These are phyloP conservation scores for Cheilosia vernalis DNA, from an alignment of 2,888 invertebrate genomes.

Conservation along the genomic window DNA sequence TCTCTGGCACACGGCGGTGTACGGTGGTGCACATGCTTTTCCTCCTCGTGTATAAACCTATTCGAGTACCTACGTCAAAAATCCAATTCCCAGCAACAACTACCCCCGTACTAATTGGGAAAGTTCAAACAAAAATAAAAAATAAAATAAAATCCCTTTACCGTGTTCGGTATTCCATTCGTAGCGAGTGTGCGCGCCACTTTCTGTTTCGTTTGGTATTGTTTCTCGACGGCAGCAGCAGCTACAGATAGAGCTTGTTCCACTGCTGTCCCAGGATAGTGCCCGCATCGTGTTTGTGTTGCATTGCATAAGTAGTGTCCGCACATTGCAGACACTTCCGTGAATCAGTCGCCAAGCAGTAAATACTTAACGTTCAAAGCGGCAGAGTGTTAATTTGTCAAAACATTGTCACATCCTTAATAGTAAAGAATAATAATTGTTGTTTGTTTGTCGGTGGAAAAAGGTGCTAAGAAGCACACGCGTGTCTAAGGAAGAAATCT, in stretches of 20 bases:
- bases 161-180: conserved; percentile 48
- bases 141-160: conserved; percentile 2
- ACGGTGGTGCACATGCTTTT: conserved; percentile 51
- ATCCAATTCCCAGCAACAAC: conserved; percentile 13
- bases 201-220: conserved; percentile 68
- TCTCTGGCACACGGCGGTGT: conserved; percentile 59
- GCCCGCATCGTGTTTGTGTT: conserved; percentile 28
- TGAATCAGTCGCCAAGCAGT: conserved; percentile 21
- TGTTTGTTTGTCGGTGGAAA: not conserved
- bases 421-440: not conserved
- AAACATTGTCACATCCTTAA: not conserved
- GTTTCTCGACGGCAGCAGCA: conserved; percentile 15
- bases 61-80: conserved; percentile 43
- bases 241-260: conserved; percentile 17
- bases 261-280: conserved; percentile 44
- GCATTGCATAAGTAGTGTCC: conserved; percentile 49
- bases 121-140: conserved; percentile 20
- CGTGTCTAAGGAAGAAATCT: conserved; percentile 10
- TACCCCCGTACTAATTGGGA: conserved; percentile 45
- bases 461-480: conserved; percentile 5
- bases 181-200: conserved; percentile 67
- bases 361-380: conserved; percentile 5
- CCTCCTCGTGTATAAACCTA: conserved; percentile 32
- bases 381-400: conserved; percentile 32
- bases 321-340: conserved; percentile 13